Base-by-base conservation (phyloP, 53 echinoderm and acorn worm genomes). In the Glandiceps talaboti region DNA sequence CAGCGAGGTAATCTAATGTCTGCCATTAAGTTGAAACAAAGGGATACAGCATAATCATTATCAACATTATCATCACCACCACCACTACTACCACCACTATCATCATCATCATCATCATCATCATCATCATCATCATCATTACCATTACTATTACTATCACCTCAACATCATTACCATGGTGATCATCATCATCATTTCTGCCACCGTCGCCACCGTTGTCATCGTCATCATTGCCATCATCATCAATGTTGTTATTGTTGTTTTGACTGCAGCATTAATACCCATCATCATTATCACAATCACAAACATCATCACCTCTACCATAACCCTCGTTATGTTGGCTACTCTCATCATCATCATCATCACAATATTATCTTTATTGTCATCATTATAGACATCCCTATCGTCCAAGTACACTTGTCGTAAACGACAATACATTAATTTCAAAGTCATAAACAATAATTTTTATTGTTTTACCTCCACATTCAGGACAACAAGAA, bases 401-500 rank as follows among this genome's bases (percentile, higher is more conserved):
- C 64, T 20, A 6, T 45, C 64, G 20, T 45, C n/a, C n/a, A n/a
- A n/a, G n/a, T n/a, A n/a, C n/a, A n/a, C n/a, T n/a, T n/a, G n/a
- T n/a, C n/a, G n/a, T n/a, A n/a, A n/a, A n/a, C n/a, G n/a, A n/a
- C n/a, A n/a, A n/a, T n/a, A n/a, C n/a, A n/a, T n/a, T n/a, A n/a
- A n/a, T n/a, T n/a, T n/a, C n/a, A n/a, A n/a, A n/a, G n/a, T n/a
- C n/a, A n/a, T n/a, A n/a, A n/a, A n/a, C n/a, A n/a, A n/a, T n/a
- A n/a, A n/a, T n/a, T n/a, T n/a, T n/a, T n/a, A n/a, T n/a, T n/a
- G n/a, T n/a, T n/a, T 86, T 77, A 94, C 94, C 90, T 73, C 88
- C 76, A 82, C 94, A 94, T 1, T 81, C 79, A 27, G 94, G 85
- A 77, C 94, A 94, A 81, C 94, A 94, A 75, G 88, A 88, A 26